phyloP scores from a whole-genome alignment of 2,797 vertebrate genomes.

The Megaceryle alcyon region DNA sequence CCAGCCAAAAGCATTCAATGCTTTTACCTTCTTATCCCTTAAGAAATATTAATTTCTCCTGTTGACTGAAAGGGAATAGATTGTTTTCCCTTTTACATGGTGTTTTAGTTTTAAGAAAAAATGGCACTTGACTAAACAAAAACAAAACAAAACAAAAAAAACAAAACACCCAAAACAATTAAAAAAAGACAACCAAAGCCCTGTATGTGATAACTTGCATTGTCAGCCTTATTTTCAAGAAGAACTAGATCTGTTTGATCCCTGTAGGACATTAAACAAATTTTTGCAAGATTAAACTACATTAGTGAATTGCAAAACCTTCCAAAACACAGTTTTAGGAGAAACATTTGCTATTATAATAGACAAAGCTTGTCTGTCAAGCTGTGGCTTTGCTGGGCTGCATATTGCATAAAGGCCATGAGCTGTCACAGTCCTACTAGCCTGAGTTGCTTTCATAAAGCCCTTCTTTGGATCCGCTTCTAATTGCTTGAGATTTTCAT shows the following conservation, averaged over 20 bases:
- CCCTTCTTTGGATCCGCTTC: conserved; percentile 11
- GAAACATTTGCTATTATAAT: conserved; percentile 22
- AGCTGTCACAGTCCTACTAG: background rate
- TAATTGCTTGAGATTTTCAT: conserved; percentile 40
- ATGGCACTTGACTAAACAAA: background rate
- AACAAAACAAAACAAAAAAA: background rate
- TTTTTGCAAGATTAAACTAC: conserved; percentile 12
- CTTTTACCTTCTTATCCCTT: background rate
- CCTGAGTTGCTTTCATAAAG: background rate
- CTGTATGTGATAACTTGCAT: background rate
- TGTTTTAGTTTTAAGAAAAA: background rate
- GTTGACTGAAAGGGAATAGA: background rate
- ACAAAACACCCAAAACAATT: too few species aligned
- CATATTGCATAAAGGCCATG: background rate
- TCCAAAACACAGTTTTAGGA: background rate
- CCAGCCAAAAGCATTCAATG: background rate
- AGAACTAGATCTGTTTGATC: background rate
- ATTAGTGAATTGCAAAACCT: background rate
- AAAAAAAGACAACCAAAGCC: too few species aligned
- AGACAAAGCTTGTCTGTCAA: conserved; percentile 19
- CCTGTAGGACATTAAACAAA: background rate
- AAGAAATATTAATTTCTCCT: conserved; percentile 3
- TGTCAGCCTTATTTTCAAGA: conserved; percentile 4
- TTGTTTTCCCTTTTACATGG: background rate
- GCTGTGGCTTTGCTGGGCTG: background rate